phyloP scores from a whole-genome alignment of 2,113 vertebrate species.

The Xyliphius kryptos region DNA sequence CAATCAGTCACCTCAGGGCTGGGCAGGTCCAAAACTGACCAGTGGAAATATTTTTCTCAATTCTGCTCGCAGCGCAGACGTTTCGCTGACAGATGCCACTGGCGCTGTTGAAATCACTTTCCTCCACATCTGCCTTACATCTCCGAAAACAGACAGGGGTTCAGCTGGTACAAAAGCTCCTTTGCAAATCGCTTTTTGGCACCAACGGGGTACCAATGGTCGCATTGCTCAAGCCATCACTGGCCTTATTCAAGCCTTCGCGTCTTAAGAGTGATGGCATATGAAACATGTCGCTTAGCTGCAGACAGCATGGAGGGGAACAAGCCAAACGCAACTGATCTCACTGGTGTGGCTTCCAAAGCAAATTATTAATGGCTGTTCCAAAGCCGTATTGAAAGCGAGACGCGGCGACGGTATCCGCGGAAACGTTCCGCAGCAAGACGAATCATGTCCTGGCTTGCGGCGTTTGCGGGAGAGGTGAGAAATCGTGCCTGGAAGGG shows the following conservation, averaged over 20 bases:
- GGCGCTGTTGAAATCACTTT: conserved; percentile 11
- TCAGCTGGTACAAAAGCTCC: neutral
- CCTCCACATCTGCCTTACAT: conserved; percentile 15
- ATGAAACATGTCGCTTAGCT: conserved; percentile 25
- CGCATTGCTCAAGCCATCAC: conserved; percentile 19
- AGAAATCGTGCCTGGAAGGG: conserved; percentile 16
- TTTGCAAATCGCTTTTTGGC: conserved; percentile 18
- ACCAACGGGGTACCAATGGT: neutral
- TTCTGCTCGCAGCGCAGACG: neutral
- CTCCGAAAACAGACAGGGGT: conserved; percentile 7
- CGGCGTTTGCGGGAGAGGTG: too few relatives aligned
- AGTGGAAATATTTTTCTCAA: conserved; percentile 22
- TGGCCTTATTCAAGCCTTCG: conserved; percentile 8
- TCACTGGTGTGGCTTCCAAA: neutral
- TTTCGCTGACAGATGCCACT: conserved; percentile 17
- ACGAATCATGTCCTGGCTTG: neutral
- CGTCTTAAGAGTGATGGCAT: conserved; percentile 16
- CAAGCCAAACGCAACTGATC: conserved; percentile 23
- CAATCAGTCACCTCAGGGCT: conserved; percentile 4
- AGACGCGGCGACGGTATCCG: neutral
- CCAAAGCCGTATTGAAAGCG: neutral
- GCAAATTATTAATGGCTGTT: conserved; percentile 14
- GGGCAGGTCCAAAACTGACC: conserved; percentile 3
- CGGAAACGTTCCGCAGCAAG: conserved; percentile 4
- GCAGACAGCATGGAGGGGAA: conserved; percentile 4